phyloP scores from a whole-genome alignment of 2,797 vertebrate genomes.

The Morelia viridis region DNA sequence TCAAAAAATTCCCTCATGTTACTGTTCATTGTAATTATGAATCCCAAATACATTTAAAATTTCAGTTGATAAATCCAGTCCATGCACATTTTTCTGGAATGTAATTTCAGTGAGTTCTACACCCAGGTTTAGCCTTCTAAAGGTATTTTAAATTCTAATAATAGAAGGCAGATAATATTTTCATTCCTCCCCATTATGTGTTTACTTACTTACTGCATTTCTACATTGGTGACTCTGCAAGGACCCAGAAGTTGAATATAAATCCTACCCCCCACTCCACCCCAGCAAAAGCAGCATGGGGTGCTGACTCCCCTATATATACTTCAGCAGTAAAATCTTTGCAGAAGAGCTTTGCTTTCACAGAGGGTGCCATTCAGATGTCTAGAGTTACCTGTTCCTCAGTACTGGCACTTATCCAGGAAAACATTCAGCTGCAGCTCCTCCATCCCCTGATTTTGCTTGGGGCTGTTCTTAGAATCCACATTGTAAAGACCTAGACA shows the following conservation, averaged over 20 bases:
- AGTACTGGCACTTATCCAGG: not conserved
- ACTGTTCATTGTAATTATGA: not conserved
- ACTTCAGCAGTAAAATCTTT: not conserved
- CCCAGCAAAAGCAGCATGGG: not conserved
- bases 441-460: not conserved
- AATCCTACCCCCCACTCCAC: not conserved
- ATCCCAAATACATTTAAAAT: not conserved
- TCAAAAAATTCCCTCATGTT: not conserved
- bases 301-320: not conserved
- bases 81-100: not conserved
- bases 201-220: not conserved
- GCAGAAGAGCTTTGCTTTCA: not conserved
- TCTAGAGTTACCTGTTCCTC: not conserved
- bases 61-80: not conserved
- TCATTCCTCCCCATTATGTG: not conserved
- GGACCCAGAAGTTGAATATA: not conserved
- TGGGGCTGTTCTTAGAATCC: not conserved
- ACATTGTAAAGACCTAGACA: not conserved
- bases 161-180: not conserved
- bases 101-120: not conserved
- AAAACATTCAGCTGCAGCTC: not conserved
- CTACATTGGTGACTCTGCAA: not conserved
- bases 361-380: not conserved
- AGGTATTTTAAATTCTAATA: not conserved
- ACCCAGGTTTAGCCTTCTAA: not conserved